Base-by-base conservation (phyloP, 37 sponge, comb jelly and placozoan species). In the Beroe forskalii region DNA sequence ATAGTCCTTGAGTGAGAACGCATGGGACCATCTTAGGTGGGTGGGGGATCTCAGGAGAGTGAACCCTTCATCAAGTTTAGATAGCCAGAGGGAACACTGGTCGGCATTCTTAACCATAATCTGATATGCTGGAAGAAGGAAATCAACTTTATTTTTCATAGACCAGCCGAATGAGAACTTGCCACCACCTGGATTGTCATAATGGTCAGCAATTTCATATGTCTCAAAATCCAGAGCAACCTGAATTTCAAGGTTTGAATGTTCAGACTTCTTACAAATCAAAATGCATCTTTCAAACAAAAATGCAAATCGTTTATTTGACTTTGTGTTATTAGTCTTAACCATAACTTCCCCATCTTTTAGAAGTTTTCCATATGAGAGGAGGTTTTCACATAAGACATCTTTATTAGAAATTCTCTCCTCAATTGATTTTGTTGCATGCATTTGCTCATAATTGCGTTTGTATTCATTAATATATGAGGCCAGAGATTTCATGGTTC, bases 271-370 rank as follows among this genome's bases (percentile, higher is more conserved):
- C 27, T 80, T 80, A 48, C 86, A 80, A 1, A 80, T 80, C 35
- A 80, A 44, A n/a, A 80, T 38, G 42, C 86, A 80, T 25, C 55
- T 80, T 48, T 80, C 86, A 23, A 80, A 80, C 1, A 80, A 37
- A 43, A 80, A 80, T 24, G 86, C 86, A 42, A 80, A 80, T 25
- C 86, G 86, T 23, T 80, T 80, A 4, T 23, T 43, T 4, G 86
- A 23, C 27, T 80, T 80, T 12, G 55, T 48, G 55, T 80, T 80
- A 23, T 19, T n/a, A 3, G 8, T 40, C 42, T 80, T 80, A 4
- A 80, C 24, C 86, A 44, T 41, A 23, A 80, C 55, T 43, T 80
- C 86, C 0, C 86, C 86, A 43, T 80, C 86, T 42, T 80, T 80
- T 27, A 80, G 27, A 22, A 80, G 55, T 43, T 17, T 80, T 43